A percentile compares a stretch with the other conserved stretches of the same genome.
phyloP scores from a whole-genome alignment of 2,113 vertebrate species.

The Steatornis caripensis region DNA sequence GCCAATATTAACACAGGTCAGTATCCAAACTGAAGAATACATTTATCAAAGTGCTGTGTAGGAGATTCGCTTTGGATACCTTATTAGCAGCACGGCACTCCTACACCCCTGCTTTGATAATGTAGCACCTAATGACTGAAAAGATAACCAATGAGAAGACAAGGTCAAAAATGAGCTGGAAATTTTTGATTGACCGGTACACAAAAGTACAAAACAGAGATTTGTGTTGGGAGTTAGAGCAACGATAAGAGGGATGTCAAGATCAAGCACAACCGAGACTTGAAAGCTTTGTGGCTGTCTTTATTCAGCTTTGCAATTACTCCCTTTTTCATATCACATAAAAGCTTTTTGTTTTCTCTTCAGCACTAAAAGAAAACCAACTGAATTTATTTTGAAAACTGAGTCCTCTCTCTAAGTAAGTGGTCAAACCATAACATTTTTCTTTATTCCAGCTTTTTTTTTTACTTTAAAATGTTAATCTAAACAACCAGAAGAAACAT shows the following conservation, averaged over 20 bases:
- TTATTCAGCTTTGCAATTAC: conserved; percentile 21
- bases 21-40: background rate
- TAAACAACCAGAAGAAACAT: background rate
- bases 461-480: background rate
- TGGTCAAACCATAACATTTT: background rate
- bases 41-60: background rate
- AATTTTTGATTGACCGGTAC: background rate
- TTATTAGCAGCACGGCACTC: background rate
- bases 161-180: conserved; percentile 14
- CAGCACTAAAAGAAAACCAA: background rate
- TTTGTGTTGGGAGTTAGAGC: background rate
- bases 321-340: background rate
- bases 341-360: background rate
- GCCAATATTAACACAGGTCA: background rate
- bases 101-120: background rate
- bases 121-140: background rate
- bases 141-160: background rate
- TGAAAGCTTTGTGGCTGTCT: conserved; percentile 1
- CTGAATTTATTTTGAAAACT: conserved; percentile 40
- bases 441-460: background rate
- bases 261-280: background rate
- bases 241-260: background rate
- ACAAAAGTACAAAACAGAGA: background rate
- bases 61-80: background rate
- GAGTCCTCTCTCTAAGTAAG: background rate